Evolutionary conservation across 2,113 vertebrate species (phyloP).

Genomic region (Helogale parvula): DNA sequence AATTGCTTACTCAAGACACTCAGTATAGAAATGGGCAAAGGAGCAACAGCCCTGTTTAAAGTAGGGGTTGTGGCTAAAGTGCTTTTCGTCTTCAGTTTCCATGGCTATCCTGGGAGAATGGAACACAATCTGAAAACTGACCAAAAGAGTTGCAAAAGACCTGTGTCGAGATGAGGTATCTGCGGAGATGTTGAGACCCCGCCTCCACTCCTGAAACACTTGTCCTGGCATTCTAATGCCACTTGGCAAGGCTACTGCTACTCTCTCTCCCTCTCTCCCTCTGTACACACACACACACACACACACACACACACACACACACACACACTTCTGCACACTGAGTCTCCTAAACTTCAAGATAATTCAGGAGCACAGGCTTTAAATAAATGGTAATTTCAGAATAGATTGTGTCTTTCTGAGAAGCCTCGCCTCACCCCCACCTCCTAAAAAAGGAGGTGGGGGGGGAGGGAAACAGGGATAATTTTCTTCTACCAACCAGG

Average conservation of each 20-base stretch:
- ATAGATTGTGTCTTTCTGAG: neutral
- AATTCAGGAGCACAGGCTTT: neutral
- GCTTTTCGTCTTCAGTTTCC: neutral
- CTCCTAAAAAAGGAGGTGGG: rapidly evolving
- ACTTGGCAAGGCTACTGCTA: neutral
- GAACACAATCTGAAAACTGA: neutral
- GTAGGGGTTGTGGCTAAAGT: neutral
- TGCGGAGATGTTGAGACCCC: neutral
- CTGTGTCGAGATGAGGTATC: neutral
- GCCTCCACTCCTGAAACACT: neutral
- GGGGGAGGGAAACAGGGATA: rapidly evolving
- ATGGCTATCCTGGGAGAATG: neutral
- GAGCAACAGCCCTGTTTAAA: neutral
- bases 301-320: neutral
- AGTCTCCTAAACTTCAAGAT: neutral
- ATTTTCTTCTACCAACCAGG: neutral
- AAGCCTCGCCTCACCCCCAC: neutral
- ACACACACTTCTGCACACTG: no score
- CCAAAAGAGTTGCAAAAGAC: neutral
- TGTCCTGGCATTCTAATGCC: neutral
- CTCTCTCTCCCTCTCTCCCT: neutral
- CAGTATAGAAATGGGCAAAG: neutral
- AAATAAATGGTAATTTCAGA: neutral
- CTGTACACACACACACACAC: rapidly evolving
- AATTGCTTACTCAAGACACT: neutral